Evolutionary conservation across 1,140 invertebrate genomes (phyloP), one percentile per base, ranked within the genome.

Genomic region (Capitella teleta): DNA sequence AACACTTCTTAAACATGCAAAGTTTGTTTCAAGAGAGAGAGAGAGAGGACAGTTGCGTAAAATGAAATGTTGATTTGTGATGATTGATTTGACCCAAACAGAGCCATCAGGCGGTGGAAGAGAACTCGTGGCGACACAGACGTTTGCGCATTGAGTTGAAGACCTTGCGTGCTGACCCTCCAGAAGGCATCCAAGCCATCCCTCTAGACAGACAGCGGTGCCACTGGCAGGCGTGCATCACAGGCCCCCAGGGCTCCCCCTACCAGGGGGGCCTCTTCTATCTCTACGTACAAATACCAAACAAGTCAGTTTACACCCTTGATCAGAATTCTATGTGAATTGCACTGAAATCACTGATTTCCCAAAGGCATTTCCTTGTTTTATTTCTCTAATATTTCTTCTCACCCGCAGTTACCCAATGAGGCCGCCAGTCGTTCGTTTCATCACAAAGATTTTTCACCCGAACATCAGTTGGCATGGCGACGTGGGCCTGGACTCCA

Each of bases 401-500:
- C 51, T 52, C 45, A 56, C 25, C 59, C 63, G 42, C 57, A 87
- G 85, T 58, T 96, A 95, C 76, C 90, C 91, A 5, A 83, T 96
- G 80, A 79, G 79, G 57, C 90, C 91, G 28, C 91, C 91, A 1
- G 80, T 85, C 41, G 88, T 93, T 1, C 54, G 63, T 36, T 67
- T 71, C 49, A 66, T 70, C 34, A 71, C 67, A 32, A 86, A 86
- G 71, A 88, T 96, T 58, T 80, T 93, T 61, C 91, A 96, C 74
- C 90, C 91, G 3, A 96, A 96, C 71, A 84, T 96, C 26, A 92
- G 87, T 23, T 79, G 90, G 10, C 90, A 95, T 67, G 91, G 90
- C n/a, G 89, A 94, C 73, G 87, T 94, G 51, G 90, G 90, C 28
- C 86, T 94, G 51, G 91, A 94, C 73, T 92, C 87, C 12, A 89